Conservation (phyloP, 2,113 vertebrate genomes). For the Circaetus cinerascens region DNA sequence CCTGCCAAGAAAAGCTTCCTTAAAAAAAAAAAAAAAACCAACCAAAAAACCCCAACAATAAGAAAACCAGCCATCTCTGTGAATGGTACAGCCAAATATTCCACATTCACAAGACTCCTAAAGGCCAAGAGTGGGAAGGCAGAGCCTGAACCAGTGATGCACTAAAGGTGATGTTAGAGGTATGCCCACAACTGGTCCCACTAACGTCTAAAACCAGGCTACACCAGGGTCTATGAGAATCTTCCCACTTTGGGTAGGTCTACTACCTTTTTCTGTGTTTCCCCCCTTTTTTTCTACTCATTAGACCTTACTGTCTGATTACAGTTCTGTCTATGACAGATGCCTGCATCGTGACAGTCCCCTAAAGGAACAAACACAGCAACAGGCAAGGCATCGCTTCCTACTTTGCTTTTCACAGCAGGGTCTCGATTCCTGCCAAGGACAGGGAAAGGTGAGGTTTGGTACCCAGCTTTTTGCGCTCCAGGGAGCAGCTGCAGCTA, state of each 20-base stretch:
- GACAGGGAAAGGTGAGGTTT: neutral
- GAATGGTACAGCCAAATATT: neutral
- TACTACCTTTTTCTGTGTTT: neutral
- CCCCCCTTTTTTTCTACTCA: accelerated
- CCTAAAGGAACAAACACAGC: neutral
- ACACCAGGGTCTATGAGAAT: accelerated
- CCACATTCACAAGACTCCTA: neutral
- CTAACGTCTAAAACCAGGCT: neutral
- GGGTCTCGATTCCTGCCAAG: neutral
- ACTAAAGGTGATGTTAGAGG: neutral
- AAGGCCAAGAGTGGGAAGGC: neutral
- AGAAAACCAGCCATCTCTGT: neutral
- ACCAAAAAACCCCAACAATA: no score
- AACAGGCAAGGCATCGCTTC: neutral
- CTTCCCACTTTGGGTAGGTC: neutral
- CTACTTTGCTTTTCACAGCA: neutral
- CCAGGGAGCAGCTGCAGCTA: neutral
- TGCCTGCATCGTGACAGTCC: no score
- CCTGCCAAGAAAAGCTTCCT: neutral
- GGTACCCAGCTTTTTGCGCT: neutral
- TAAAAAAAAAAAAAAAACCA: neutral
- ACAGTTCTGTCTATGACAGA: accelerated
- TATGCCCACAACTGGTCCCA: neutral
- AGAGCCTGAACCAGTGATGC: neutral
- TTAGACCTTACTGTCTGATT: neutral